Conservation (phyloP, 2,888 invertebrate species). For the Cataglyphis albicans region DNA sequence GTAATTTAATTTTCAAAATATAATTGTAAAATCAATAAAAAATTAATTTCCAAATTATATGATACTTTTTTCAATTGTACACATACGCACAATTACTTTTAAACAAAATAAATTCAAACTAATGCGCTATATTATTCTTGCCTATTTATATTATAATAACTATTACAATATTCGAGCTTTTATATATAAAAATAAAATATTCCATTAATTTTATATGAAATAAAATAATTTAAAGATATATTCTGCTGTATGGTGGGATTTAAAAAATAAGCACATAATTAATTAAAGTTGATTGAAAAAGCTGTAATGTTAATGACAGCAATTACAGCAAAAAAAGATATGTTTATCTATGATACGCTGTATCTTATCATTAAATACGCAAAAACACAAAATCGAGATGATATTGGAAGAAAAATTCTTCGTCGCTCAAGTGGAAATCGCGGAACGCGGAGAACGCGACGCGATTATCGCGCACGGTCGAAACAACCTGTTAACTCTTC, state of each 20-base stretch:
- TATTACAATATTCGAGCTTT: neutral
- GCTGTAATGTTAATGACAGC: conserved; percentile 3
- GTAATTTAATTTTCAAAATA: neutral
- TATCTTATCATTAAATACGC: conserved; percentile 58
- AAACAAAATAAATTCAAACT: neutral
- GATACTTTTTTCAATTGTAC: neutral
- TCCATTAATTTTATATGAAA: neutral
- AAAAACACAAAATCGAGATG: conserved; percentile 31
- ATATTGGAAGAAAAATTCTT: neutral
- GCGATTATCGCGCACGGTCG: conserved; percentile 20
- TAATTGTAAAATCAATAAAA: neutral
- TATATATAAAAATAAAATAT: neutral
- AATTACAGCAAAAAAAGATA: conserved; percentile 3
- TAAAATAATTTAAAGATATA: neutral
- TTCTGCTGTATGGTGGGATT: neutral
- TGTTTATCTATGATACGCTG: conserved; percentile 46
- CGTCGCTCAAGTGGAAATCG: neutral
- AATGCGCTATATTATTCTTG: neutral
- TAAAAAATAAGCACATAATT: conserved; percentile 1
- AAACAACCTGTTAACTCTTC: conserved; percentile 48
- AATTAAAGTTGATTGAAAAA: neutral
- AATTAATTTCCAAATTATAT: neutral
- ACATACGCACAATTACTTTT: neutral
- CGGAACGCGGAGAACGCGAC: neutral
- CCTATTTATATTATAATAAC: neutral